Percentiles rank a stretch among this genome's conserved stretches.
Conservation (phyloP, 2,113 vertebrate genomes). For the Pachypanchax playfairii region DNA sequence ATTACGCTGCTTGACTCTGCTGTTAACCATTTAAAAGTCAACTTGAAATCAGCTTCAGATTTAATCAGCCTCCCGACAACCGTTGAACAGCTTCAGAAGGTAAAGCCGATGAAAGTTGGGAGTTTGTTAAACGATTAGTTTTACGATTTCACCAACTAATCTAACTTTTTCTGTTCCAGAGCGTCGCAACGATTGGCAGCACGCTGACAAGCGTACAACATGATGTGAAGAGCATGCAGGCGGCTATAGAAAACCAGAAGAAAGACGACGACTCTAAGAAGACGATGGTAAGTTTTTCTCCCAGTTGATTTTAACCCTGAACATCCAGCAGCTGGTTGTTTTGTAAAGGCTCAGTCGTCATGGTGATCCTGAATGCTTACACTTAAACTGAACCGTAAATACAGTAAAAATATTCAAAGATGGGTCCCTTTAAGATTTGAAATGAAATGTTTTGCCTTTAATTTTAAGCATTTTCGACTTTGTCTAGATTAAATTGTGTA, state of each 20-base stretch:
- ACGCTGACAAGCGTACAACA: slow-evolving; percentile 93
- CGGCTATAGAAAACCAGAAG: slow-evolving; percentile 85
- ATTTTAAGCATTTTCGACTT: background rate
- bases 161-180: slow-evolving; percentile 76
- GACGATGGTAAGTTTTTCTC: slow-evolving; percentile 79
- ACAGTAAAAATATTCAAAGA: no score
- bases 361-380: background rate
- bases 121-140: background rate
- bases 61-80: slow-evolving; percentile 90
- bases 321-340: background rate
- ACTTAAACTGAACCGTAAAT: no score
- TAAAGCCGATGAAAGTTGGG: slow-evolving; percentile 39
- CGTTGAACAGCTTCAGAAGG: slow-evolving; percentile 96
- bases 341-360: background rate
- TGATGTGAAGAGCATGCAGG: slow-evolving; percentile 89
- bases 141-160: background rate
- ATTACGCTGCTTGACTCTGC: slow-evolving; percentile 85
- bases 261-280: slow-evolving; percentile 82
- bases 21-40: slow-evolving; percentile 91
- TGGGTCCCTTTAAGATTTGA: background rate
- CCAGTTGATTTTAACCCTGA: background rate
- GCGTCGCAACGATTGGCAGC: slow-evolving; percentile 94
- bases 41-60: slow-evolving; percentile 92
- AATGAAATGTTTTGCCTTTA: background rate
- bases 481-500: background rate